Percentiles rank a stretch among this genome's conserved stretches.
phyloP scores from a whole-genome alignment of 2,113 vertebrate species.

The Oceanodroma tethys region DNA sequence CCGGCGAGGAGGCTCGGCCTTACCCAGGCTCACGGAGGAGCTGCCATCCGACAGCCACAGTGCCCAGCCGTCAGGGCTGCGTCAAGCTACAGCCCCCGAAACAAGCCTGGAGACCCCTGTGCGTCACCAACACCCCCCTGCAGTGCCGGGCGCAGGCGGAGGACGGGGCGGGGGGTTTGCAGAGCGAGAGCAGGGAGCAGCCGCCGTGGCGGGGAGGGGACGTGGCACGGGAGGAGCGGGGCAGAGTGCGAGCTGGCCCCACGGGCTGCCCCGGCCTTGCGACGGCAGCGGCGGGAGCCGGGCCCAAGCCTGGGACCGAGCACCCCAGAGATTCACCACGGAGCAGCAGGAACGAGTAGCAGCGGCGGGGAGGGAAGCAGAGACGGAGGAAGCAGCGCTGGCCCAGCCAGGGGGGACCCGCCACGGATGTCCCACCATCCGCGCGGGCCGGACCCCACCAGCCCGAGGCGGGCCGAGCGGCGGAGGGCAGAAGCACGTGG shows the following conservation, averaged over 20 bases:
- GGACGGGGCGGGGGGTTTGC: neutral
- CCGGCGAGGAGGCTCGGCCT: fast-evolving
- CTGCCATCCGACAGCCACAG: neutral
- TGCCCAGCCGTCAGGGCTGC: neutral
- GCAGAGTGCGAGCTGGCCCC: neutral
- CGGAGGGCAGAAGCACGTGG: neutral
- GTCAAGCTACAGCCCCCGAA: neutral
- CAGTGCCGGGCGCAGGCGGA: neutral
- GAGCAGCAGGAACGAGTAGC: neutral
- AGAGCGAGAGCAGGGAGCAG: neutral
- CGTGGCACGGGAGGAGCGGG: fast-evolving
- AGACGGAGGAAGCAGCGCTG: neutral
- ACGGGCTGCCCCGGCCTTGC: fast-evolving
- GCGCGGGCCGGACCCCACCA: fast-evolving
- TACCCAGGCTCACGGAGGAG: neutral
- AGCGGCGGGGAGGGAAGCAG: neutral
- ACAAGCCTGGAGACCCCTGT: neutral
- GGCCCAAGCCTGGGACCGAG: fast-evolving
- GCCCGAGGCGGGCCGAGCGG: neutral
- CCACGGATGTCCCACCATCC: neutral
- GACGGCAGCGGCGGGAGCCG: fast-evolving
- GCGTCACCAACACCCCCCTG: neutral
- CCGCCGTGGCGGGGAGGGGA: neutral
- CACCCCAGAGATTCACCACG: fast-evolving
- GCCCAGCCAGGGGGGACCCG: fast-evolving